These are phyloP conservation scores for Acanthopleura granulata DNA, from an alignment of 2,888 invertebrate genomes.

Conservation along the genomic window DNA sequence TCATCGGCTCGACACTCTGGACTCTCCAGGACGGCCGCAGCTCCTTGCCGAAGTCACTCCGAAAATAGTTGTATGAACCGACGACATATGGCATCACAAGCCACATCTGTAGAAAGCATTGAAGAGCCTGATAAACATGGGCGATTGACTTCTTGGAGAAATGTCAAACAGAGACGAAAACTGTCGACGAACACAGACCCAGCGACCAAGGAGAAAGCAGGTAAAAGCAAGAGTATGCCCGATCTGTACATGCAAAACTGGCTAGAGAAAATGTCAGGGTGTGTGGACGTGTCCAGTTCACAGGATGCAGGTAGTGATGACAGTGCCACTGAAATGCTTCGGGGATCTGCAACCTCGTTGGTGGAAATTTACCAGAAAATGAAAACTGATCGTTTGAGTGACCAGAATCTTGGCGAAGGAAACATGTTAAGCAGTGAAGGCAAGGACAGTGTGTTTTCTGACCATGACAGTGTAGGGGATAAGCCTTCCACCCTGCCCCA, in stretches of 20 bases:
- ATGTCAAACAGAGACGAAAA: conserved; percentile 14
- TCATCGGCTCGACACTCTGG: not conserved
- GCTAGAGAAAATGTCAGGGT: not conserved
- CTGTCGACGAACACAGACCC: conserved; percentile 22
- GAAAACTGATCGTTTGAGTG: conserved; percentile 30
- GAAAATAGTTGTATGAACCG: not conserved
- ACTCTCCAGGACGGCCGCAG: not conserved
- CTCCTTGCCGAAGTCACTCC: not conserved
- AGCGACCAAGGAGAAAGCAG: conserved; percentile 29
- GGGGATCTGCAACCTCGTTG: conserved; percentile 46
- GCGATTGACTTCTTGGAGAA: conserved; percentile 3
- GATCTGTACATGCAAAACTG: conserved; percentile 39
- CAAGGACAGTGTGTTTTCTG: conserved; percentile 9
- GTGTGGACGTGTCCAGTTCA: not conserved
- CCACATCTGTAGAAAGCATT: not conserved
- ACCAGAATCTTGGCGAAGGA: not conserved
- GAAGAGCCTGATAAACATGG: not conserved
- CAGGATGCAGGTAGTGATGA: conserved; percentile 36
- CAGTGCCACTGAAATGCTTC: conserved; percentile 53
- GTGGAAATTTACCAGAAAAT: conserved; percentile 60
- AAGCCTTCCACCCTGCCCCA: not conserved
- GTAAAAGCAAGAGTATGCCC: conserved; percentile 51
- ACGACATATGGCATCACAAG: not conserved
- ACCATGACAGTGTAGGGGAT: not conserved
- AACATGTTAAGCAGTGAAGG: not conserved